Percentiles rank a stretch among this genome's conserved stretches.
Evolutionary conservation across 2,888 invertebrate species (phyloP).

Genomic region (Meliscaeva auricollis): DNA sequence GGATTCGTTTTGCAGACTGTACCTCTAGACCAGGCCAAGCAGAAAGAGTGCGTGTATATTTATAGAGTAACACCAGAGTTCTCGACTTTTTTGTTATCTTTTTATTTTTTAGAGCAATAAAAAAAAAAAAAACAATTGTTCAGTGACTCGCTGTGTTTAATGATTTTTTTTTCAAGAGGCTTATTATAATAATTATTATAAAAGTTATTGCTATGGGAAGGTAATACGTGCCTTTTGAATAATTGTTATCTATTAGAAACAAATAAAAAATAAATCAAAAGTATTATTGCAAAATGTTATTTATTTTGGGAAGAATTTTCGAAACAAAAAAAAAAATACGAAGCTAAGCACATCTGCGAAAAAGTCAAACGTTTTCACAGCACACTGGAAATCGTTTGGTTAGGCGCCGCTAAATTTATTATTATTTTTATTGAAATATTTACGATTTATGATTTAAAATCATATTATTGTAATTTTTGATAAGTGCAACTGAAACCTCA

Average conservation of each 20-base stretch:
- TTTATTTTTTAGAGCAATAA: conserved; percentile 43
- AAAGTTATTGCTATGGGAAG: conserved; percentile 2
- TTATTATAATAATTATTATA: neutral
- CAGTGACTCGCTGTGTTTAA: conserved; percentile 6
- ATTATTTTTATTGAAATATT: too few relatives aligned
- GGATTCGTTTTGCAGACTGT: conserved; percentile 68
- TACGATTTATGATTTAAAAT: too few relatives aligned
- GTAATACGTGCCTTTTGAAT: conserved; percentile 6
- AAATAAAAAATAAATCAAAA: too few relatives aligned
- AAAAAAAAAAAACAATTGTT: conserved; percentile 37
- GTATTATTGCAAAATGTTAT: too few relatives aligned
- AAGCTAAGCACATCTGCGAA: too few relatives aligned
- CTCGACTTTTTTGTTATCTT: conserved; percentile 44
- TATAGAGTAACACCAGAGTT: conserved; percentile 56
- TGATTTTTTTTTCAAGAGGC: neutral
- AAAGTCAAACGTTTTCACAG: too few relatives aligned
- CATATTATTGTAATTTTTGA: too few relatives aligned
- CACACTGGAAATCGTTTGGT: too few relatives aligned
- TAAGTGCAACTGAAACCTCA: too few relatives aligned
- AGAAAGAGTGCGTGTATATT: conserved; percentile 55
- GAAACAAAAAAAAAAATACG: too few relatives aligned
- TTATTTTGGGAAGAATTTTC: too few relatives aligned
- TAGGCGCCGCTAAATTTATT: too few relatives aligned
- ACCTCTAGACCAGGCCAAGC: conserved; percentile 60
- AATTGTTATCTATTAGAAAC: neutral